These are phyloP conservation scores for Lutjanus campechanus DNA, from an alignment of 2,797 vertebrate genomes.

Conservation along the genomic window DNA sequence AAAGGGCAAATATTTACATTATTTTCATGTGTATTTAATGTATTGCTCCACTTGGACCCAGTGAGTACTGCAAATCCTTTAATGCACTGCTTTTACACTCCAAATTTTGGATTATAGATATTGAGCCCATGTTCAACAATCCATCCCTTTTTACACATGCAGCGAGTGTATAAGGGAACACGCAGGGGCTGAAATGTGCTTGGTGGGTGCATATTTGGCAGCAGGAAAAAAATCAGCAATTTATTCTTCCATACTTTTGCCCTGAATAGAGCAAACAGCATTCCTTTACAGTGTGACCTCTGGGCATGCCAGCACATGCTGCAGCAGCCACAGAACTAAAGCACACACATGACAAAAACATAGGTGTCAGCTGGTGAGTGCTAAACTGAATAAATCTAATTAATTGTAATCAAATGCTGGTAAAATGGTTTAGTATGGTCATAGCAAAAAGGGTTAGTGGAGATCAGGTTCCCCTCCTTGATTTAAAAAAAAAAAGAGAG, in stretches of 20 bases:
- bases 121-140: constrained; percentile 27
- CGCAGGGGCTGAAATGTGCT: constrained; percentile 28
- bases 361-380: constrained; percentile 38
- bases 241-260: constrained; percentile 27
- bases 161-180: constrained; percentile 20
- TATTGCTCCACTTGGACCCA: constrained; percentile 1
- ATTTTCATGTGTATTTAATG: constrained; percentile 36
- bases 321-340: constrained; percentile 23
- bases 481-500: too few species aligned
- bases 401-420: not conserved
- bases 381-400: constrained; percentile 29
- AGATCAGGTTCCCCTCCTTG: too few species aligned
- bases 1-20: constrained; percentile 23
- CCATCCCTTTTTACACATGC: constrained; percentile 12
- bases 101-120: constrained; percentile 36
- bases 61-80: constrained; percentile 28
- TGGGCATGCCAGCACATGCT: constrained; percentile 62
- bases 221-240: constrained; percentile 34
- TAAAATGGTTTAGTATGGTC: too few species aligned
- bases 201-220: constrained; percentile 20
- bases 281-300: constrained; percentile 62
- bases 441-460: too few species aligned
- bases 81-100: constrained; percentile 36
- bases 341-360: constrained; percentile 38
- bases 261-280: constrained; percentile 38